Base-by-base conservation (phyloP, 1,140 invertebrate species). In the Lithobius niger region DNA sequence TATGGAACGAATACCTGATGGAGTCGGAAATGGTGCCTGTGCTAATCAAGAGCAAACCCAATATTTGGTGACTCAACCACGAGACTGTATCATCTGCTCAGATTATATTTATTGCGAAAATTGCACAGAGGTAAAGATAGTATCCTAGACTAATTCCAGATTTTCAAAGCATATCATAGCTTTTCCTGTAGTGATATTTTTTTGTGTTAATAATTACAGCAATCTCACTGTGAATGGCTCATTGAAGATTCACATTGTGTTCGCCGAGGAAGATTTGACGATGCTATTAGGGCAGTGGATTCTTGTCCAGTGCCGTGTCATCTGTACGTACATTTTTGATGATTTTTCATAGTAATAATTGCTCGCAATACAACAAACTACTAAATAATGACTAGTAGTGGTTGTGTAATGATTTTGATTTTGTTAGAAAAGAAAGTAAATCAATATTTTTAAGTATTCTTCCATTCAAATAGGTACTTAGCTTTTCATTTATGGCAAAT, bases 61-160 rank as follows among this genome's bases (percentile, higher is more conserved):
- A 36, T 89, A 88, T 66, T 68, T 91, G 4, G 87, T 84, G 0
- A 76, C 88, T 48, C 81, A 83, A 48, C 83, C 89, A 0, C 79
- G 79, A 1, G 79, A 84, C 1, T 96, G 92, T 68, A 78, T 82
- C 10, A 83, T 84, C 56, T 96, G 93, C 67, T 82, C 83, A 0
- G 88, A 94, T 66, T 84, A 84, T 62, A 85, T 88, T 16, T 83
- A 83, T 21, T 93, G 88, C 66, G 79, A 83, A 61, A 77, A 80
- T 2, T 91, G 87, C 63, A 77, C 84, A 0, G 65, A 71, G 1
- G 78, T 62, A 62, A 28, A n/a, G n/a, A n/a, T n/a, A n/a, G n/a
- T n/a, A n/a, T n/a, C n/a, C n/a, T n/a, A n/a, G n/a, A n/a, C n/a
- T n/a, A n/a, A n/a, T n/a, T n/a, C n/a, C n/a, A n/a, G n/a, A n/a